phyloP scores from a whole-genome alignment of 2,113 vertebrate species.

The Triplophysa dalaica region DNA sequence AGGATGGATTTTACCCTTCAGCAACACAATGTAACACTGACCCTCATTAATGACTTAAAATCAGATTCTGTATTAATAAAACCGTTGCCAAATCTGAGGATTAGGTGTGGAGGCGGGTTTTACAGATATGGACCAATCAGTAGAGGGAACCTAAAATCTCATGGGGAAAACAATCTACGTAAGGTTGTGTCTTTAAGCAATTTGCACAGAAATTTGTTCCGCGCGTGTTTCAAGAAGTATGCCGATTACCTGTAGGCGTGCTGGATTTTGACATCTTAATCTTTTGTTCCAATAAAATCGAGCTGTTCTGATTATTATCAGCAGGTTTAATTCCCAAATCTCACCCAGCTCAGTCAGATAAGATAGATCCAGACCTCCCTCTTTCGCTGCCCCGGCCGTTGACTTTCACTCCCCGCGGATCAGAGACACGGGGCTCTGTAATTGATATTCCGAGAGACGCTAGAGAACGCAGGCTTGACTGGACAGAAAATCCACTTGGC shows the following conservation, averaged over 20 bases:
- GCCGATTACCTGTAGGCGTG: neutral
- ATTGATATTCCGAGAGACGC: constrained; percentile 61
- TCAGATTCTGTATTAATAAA: too few species aligned
- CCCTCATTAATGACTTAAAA: too few species aligned
- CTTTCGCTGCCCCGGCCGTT: neutral
- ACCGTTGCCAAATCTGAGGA: too few species aligned
- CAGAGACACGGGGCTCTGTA: constrained; percentile 23
- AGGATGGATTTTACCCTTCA: too few species aligned
- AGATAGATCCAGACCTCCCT: constrained; percentile 20
- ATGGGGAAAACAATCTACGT: too few species aligned
- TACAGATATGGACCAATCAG: too few species aligned
- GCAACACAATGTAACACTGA: too few species aligned
- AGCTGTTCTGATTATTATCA: constrained; percentile 9
- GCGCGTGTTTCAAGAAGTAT: neutral
- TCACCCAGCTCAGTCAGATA: neutral
- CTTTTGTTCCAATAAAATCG: constrained; percentile 2
- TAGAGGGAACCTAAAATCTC: too few species aligned
- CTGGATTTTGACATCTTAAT: neutral
- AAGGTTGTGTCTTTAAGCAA: neutral
- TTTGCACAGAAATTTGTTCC: neutral
- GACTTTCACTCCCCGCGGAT: neutral
- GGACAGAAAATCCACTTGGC: constrained; percentile 53
- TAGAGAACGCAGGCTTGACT: constrained; percentile 40
- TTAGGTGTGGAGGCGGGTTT: too few species aligned
- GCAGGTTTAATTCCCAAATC: constrained; percentile 8